Evolutionary conservation across 1,140 invertebrate genomes (phyloP).

Genomic region (Drosophila nannoptera): DNA sequence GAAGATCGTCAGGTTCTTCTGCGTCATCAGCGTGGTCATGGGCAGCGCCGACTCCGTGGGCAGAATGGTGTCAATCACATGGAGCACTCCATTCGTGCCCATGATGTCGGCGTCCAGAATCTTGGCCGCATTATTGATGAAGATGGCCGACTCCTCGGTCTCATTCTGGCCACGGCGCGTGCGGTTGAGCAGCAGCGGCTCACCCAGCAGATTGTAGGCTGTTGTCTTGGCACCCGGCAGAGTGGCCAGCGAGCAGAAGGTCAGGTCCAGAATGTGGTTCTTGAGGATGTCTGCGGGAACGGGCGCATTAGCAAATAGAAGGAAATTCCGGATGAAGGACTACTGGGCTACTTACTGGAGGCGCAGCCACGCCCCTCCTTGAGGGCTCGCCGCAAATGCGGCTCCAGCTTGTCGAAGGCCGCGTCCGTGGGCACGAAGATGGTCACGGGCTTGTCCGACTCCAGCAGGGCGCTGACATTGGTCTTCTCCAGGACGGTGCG

Average conservation of each 20-base stretch:
- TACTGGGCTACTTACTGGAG: conserved; percentile 77
- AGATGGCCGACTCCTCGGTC: conserved; percentile 53
- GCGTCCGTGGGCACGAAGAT: conserved; percentile 84
- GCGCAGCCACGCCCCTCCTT: conserved; percentile 80
- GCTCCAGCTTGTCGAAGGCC: conserved; percentile 82
- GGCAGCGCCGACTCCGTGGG: conserved; percentile 81
- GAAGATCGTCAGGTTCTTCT: conserved; percentile 80
- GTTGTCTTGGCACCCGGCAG: conserved; percentile 80
- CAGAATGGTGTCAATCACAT: conserved; percentile 84
- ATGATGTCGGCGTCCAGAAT: conserved; percentile 80
- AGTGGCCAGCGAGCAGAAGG: conserved; percentile 84
- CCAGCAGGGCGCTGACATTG: conserved; percentile 70
- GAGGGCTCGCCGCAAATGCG: conserved; percentile 78
- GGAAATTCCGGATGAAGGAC: neutral
- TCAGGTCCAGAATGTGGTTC: conserved; percentile 84
- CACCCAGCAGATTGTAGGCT: conserved; percentile 81
- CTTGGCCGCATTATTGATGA: conserved; percentile 80
- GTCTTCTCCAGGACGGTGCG: conserved; percentile 76
- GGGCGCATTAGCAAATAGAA: neutral
- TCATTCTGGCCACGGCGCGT: conserved; percentile 60
- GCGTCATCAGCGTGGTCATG: conserved; percentile 78
- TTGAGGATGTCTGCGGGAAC: conserved; percentile 81
- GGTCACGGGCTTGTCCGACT: conserved; percentile 82
- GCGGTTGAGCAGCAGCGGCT: conserved; percentile 80
- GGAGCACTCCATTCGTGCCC: conserved; percentile 85